phyloP scores from a whole-genome alignment of 2,888 invertebrate genomes.

The Rhopalosiphum nymphaeae region DNA sequence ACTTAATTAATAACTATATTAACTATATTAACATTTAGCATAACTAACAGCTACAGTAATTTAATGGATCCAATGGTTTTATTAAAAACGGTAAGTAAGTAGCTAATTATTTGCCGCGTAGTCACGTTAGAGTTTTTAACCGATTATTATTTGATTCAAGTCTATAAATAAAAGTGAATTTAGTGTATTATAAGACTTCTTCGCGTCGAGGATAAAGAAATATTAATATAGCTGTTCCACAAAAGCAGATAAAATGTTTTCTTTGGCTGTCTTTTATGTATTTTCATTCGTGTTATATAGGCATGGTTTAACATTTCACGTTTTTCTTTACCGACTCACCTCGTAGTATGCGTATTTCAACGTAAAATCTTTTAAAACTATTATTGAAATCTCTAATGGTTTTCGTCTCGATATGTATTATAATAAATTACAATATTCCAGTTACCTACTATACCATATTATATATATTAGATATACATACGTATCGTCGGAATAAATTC shows the following conservation, averaged over 20 bases:
- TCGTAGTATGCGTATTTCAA: background rate
- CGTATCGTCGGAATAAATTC: background rate
- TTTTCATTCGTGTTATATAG: background rate
- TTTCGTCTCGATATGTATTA: background rate
- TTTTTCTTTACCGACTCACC: background rate
- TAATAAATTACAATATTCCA: background rate
- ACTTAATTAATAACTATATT: background rate
- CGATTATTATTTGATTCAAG: background rate
- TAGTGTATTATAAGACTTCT: background rate
- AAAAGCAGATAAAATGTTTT: slow-evolving; percentile 21
- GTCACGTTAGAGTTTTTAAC: background rate
- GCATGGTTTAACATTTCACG: background rate
- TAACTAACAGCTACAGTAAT: background rate
- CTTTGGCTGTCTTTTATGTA: background rate
- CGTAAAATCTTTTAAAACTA: background rate
- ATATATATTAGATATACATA: background rate
- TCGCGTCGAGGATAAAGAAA: background rate
- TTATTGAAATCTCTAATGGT: background rate
- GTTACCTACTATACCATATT: background rate
- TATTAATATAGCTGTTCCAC: background rate
- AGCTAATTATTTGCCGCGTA: background rate
- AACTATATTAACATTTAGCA: background rate
- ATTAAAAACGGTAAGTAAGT: background rate
- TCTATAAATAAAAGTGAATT: slow-evolving; percentile 12
- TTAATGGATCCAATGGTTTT: background rate